These are phyloP conservation scores for Ctenoplectra terminalis DNA, from an alignment of 1,140 invertebrate species.

Conservation along the genomic window DNA sequence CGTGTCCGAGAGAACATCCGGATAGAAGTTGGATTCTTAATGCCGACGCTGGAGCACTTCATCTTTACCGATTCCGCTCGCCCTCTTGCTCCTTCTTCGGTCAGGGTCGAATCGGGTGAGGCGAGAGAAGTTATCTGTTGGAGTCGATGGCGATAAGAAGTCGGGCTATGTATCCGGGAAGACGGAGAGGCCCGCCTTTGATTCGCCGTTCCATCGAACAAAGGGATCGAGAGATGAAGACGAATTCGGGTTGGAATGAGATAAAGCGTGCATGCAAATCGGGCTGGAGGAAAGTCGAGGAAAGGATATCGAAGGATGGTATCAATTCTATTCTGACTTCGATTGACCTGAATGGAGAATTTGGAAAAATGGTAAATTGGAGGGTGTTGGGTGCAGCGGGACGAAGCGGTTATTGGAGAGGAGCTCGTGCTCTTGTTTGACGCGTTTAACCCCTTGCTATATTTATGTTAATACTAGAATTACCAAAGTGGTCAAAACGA, in stretches of 20 bases:
- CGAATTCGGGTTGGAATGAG: slow-evolving; percentile 8
- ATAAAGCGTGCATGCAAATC: slow-evolving; percentile 32
- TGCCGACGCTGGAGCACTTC: slow-evolving; percentile 59
- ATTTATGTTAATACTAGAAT: too few species aligned
- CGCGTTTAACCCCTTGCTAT: too few species aligned
- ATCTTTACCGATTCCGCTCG: slow-evolving; percentile 51
- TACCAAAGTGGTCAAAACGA: too few species aligned
- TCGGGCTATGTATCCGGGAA: background rate
- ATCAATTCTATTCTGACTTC: background rate
- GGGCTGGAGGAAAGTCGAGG: background rate
- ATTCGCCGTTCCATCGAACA: slow-evolving; percentile 9
- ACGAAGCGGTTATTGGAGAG: background rate
- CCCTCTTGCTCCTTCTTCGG: background rate
- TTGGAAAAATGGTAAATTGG: background rate
- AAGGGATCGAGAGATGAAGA: slow-evolving; percentile 10
- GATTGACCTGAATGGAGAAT: background rate
- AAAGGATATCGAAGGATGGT: background rate
- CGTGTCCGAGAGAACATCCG: slow-evolving; percentile 59
- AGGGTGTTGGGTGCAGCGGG: background rate
- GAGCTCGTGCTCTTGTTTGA: too few species aligned
- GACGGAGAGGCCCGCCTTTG: background rate
- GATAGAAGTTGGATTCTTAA: slow-evolving; percentile 64
- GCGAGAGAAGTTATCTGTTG: background rate
- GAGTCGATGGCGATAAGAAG: slow-evolving; percentile 2
- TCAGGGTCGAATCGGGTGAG: slow-evolving; percentile 4